Evolutionary conservation across 30 jellyfish, hydroid and myxozoan species (phyloP).

Genomic region (Chrysaora quinquecirrha): DNA sequence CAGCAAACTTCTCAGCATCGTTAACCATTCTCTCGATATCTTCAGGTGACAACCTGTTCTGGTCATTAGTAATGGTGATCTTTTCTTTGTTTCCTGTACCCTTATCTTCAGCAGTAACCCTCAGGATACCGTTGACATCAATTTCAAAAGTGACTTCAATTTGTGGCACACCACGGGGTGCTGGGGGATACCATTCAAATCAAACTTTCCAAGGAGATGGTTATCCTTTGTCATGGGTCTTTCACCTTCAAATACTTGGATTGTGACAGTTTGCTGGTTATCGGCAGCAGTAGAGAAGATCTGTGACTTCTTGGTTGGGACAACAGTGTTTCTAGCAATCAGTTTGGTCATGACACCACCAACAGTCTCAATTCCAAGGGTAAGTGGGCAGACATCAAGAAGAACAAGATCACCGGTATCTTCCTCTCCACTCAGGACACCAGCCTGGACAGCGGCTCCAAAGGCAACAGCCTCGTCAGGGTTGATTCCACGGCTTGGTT

Average conservation of each 20-base stretch:
- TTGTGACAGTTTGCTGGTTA: slow-evolving; percentile 97
- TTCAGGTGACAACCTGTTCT: slow-evolving; percentile 98
- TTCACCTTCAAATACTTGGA: slow-evolving; percentile 99
- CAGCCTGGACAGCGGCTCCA: slow-evolving; percentile 99
- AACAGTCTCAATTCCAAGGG: slow-evolving; percentile 99
- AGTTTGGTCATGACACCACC: slow-evolving; percentile 99
- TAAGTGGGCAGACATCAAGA: slow-evolving; percentile 98
- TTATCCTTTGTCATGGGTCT: slow-evolving; percentile 99
- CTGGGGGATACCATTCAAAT: slow-evolving; percentile 98
- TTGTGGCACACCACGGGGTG: slow-evolving; percentile 99
- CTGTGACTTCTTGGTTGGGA: slow-evolving; percentile 99
- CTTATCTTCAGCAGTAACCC: slow-evolving; percentile 99
- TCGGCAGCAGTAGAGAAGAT: slow-evolving; percentile 99
- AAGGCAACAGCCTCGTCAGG: slow-evolving; percentile 99
- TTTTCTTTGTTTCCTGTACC: slow-evolving; percentile 98
- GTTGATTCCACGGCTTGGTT: slow-evolving; percentile 98
- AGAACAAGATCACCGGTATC: slow-evolving; percentile 98
- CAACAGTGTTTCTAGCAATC: slow-evolving; percentile 98
- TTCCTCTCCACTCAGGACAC: slow-evolving; percentile 99
- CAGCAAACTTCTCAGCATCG: slow-evolving; percentile 99
- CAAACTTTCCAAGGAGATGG: slow-evolving; percentile 98
- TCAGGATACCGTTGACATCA: slow-evolving; percentile 96
- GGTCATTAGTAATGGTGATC: slow-evolving; percentile 99
- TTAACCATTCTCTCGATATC: slow-evolving; percentile 99
- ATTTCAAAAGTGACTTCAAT: slow-evolving; percentile 99